A percentile compares a stretch with the other conserved stretches of the same genome.
These are phyloP conservation scores for Hoplodrina blanda DNA, from an alignment of 2,888 invertebrate species.

Conservation along the genomic window DNA sequence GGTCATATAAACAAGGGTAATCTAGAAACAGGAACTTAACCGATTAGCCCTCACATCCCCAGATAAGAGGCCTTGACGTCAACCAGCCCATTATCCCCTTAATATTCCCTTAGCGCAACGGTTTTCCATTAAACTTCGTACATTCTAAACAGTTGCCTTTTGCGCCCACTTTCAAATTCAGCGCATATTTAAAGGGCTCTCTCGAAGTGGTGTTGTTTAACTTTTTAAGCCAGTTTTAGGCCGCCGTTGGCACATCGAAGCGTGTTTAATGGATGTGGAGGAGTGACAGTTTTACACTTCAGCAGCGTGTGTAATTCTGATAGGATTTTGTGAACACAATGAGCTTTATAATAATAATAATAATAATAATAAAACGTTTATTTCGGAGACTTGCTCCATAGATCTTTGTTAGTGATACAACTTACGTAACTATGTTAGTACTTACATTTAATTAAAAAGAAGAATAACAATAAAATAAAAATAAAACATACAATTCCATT, in stretches of 20 bases:
- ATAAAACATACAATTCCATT: too few species aligned
- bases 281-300: slow-evolving; percentile 40
- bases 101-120: slow-evolving; percentile 83
- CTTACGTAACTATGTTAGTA: too few species aligned
- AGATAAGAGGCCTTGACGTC: slow-evolving; percentile 63
- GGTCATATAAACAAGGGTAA: slow-evolving; percentile 45
- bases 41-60: slow-evolving; percentile 54
- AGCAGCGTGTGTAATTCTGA: slow-evolving; percentile 11
- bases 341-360: too few species aligned
- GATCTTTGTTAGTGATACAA: too few species aligned
- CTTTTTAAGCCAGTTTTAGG: slow-evolving; percentile 78
- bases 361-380: too few species aligned
- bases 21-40: slow-evolving; percentile 53
- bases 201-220: slow-evolving; percentile 84
- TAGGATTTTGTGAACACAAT: slow-evolving; percentile 5
- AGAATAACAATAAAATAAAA: too few species aligned
- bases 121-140: slow-evolving; percentile 87
- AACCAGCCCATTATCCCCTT: slow-evolving; percentile 76
- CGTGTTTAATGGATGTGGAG: slow-evolving; percentile 50
- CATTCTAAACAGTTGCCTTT: slow-evolving; percentile 86
- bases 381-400: too few species aligned
- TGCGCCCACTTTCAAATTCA: slow-evolving; percentile 83
- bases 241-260: slow-evolving; percentile 70
- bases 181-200: slow-evolving; percentile 83
- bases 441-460: too few species aligned